Evolutionary conservation across 2,888 invertebrate species (phyloP), one percentile per base, ranked within the genome.

Genomic region (Clanis bilineata): DNA sequence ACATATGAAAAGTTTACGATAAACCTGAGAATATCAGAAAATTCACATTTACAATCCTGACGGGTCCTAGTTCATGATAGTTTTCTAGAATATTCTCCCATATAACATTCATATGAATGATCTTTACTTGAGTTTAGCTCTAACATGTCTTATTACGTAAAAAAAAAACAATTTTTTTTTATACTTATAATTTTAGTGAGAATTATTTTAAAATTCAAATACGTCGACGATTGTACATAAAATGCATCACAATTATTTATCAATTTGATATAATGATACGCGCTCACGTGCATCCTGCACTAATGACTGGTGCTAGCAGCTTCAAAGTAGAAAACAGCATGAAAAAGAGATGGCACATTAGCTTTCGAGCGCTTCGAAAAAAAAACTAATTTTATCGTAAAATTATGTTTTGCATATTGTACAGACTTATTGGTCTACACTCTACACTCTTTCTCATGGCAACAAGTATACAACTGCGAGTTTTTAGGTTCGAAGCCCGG

Each of bases 211-310:
- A 25, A 32, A 32, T 18, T 57, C 21, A 44, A 43, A 44, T 43
- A 15, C 9, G 44, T 55, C 25, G 22, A 43, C 55, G 56, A 57
- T 56, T 41, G 43, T 68, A 68, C 66, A 64, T 65, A 64, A 76
- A 81, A 74, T 76, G 72, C 73, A 77, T 74, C 71, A 75, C 81
- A 86, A 88, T 88, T 88, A 88, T 88, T 85, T 86, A 88, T 85
- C 88, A 88, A 88, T 88, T 85, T 86, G 72, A 72, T 61, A 71
- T 86, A 84, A 86, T 85, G 78, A 78, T 80, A 76, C 72, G 72
- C 71, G 71, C 72, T 75, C 78, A 76, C 69, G 69, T 69, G 59
- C 58, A 67, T 64, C 51, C 62, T 18, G 2, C 51, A 4, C 5
- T 51, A 51, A 51, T 51, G 51, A 32, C 32, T 9, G 18, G 32